Percentiles rank a stretch among this genome's conserved stretches.
These are phyloP conservation scores for Pardosa pseudoannulata DNA, from an alignment of 2,888 invertebrate genomes.

Conservation along the genomic window DNA sequence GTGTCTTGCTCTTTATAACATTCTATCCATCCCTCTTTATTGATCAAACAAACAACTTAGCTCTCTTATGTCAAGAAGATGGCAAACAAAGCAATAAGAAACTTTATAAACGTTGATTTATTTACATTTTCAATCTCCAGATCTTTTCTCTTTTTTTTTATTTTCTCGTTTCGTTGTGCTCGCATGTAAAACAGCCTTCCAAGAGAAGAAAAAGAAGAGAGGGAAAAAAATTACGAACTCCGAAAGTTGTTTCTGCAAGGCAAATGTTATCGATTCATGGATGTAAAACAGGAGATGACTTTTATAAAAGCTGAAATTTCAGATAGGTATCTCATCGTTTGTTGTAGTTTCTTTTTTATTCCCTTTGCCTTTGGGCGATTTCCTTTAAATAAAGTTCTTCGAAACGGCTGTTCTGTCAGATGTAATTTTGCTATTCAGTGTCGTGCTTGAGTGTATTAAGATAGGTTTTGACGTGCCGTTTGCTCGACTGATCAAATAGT, in stretches of 20 bases:
- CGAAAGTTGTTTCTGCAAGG: background rate
- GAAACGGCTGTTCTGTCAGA: no score
- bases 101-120: slow-evolving; percentile 5
- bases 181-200: background rate
- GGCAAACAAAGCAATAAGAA: background rate
- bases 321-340: no score
- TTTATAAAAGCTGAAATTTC: background rate
- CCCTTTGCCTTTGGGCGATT: no score
- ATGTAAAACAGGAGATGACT: background rate
- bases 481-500: no score
- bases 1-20: background rate
- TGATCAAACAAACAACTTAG: background rate
- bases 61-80: background rate
- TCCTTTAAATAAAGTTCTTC: no score
- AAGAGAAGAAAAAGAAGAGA: no score
- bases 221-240: background rate
- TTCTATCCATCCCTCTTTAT: background rate
- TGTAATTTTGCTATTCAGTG: no score
- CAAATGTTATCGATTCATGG: background rate
- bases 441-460: no score
- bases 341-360: no score
- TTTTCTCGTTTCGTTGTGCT: background rate
- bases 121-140: background rate
- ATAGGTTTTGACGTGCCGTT: no score
- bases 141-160: background rate